phyloP scores from a whole-genome alignment of 2,113 vertebrate genomes.

The Antidorcas marsupialis region DNA sequence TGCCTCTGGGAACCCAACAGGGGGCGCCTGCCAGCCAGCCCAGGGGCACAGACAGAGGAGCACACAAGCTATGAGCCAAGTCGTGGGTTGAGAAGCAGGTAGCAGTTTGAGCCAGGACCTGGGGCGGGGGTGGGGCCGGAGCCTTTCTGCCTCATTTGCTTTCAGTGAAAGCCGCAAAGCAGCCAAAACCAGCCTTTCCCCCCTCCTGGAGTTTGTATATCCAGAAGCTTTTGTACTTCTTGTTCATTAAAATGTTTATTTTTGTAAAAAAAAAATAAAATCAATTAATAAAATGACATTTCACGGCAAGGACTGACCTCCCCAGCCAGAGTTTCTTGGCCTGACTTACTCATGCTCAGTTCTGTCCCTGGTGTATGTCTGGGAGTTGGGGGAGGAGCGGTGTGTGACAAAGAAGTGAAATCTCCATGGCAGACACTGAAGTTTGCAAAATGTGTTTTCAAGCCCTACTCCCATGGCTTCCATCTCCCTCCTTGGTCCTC shows the following conservation, averaged over 20 bases:
- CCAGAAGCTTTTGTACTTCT: constrained; percentile 81
- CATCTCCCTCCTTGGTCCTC: not conserved
- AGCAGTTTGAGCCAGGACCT: constrained; percentile 78
- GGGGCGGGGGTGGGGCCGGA: constrained; percentile 71
- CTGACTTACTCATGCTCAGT: not conserved
- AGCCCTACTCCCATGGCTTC: not conserved
- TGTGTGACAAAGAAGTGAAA: not conserved
- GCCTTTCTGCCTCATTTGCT: constrained; percentile 87
- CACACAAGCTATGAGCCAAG: constrained; percentile 75
- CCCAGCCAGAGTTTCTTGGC: not conserved
- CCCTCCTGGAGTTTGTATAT: constrained; percentile 83
- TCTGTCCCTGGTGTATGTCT: not conserved
- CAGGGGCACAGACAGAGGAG: constrained; percentile 58
- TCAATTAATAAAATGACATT: constrained; percentile 64
- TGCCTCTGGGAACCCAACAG: constrained; percentile 55
- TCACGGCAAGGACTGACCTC: constrained; percentile 2
- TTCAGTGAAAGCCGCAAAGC: constrained; percentile 90
- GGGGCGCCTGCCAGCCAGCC: not conserved
- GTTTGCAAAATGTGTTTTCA: not conserved
- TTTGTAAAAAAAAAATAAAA: constrained; percentile 84
- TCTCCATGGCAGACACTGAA: not conserved
- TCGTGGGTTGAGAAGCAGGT: constrained; percentile 74
- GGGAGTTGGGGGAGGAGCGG: not conserved
- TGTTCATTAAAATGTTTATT: constrained; percentile 84
- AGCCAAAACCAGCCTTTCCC: constrained; percentile 81